Conservation (phyloP, 37 sponge, comb jelly and placozoan genomes). For the Mnemiopsis leidyi region DNA sequence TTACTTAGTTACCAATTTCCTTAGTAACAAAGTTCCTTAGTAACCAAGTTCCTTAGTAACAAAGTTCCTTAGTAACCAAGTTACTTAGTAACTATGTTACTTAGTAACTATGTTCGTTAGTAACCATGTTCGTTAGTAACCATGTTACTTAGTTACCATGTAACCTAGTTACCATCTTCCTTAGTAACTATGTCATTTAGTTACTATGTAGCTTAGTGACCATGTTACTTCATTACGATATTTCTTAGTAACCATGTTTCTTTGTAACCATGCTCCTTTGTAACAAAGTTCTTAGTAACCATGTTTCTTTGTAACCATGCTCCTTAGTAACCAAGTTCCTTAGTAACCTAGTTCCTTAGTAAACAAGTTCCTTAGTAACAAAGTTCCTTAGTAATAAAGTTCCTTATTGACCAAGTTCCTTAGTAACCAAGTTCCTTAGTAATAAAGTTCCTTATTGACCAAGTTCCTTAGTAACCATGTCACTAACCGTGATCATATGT, state of each 20-base stretch:
- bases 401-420: no score
- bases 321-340: neutral
- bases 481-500: neutral
- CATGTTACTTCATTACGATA: no score
- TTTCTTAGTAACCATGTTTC: no score
- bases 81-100: neutral
- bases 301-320: neutral
- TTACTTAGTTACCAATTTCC: neutral
- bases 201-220: no score
- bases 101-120: neutral
- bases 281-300: no score
- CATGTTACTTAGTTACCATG: neutral
- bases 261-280: no score
- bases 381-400: no score
- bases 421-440: neutral
- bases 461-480: no score
- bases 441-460: no score
- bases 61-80: neutral
- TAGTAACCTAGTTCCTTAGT: neutral
- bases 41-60: neutral
- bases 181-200: no score
- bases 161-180: neutral
- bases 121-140: neutral
- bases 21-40: neutral
- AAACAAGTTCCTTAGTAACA: neutral